These are phyloP conservation scores for Prunella fulvescens DNA, from an alignment of 2,113 vertebrate genomes.

Conservation along the genomic window DNA sequence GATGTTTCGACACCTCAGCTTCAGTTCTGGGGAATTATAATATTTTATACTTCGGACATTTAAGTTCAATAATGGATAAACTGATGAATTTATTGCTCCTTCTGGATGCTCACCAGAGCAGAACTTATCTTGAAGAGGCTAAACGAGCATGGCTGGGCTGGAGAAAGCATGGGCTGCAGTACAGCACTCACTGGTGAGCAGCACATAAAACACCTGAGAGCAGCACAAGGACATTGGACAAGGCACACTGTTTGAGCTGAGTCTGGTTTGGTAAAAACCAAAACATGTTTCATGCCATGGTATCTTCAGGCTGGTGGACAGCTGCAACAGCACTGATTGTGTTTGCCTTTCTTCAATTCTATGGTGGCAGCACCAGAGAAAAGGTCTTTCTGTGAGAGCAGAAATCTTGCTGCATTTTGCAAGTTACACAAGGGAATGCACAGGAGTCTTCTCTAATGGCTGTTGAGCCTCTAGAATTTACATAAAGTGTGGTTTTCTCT, in stretches of 20 bases:
- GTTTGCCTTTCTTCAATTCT: neutral
- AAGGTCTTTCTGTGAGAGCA: neutral
- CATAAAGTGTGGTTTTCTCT: neutral
- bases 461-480: neutral
- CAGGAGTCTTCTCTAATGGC: neutral
- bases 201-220: rapidly evolving
- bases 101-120: neutral
- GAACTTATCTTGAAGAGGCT: neutral
- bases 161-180: neutral
- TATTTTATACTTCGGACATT: neutral
- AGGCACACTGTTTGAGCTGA: neutral
- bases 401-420: neutral
- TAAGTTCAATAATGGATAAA: neutral
- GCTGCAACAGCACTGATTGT: neutral
- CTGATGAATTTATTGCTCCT: neutral
- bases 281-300: neutral
- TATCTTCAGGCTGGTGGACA: neutral
- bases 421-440: neutral
- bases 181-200: neutral
- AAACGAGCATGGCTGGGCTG: neutral
- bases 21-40: neutral
- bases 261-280: neutral
- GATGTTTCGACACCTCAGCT: neutral
- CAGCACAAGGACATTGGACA: neutral
- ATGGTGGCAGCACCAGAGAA: neutral